phyloP scores from a whole-genome alignment of 1,140 invertebrate genomes.

The Epicauta chinensis region DNA sequence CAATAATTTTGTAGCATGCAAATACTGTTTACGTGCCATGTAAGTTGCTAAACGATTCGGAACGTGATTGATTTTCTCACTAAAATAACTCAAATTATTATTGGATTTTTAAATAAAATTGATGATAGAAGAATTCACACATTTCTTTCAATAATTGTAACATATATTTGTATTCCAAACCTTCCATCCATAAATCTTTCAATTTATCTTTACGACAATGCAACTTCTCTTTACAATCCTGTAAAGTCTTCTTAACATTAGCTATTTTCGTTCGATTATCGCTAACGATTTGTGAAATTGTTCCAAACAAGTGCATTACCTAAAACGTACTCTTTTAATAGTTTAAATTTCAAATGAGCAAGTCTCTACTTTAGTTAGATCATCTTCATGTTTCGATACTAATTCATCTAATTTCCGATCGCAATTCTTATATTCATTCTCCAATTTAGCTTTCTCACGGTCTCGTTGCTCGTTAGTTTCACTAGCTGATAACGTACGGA shows the following conservation, averaged over 20 bases:
- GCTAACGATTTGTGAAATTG: slow-evolving; percentile 69
- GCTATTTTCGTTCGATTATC: slow-evolving; percentile 75
- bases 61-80: slow-evolving; percentile 72
- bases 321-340: slow-evolving; percentile 36
- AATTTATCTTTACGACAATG: slow-evolving; percentile 90
- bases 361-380: slow-evolving; percentile 70
- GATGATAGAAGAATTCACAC: too few relatives aligned
- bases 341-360: slow-evolving; percentile 11
- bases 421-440: slow-evolving; percentile 88
- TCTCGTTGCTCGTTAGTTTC: slow-evolving; percentile 93
- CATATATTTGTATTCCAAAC: slow-evolving; percentile 87
- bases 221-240: slow-evolving; percentile 83
- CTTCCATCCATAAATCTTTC: slow-evolving; percentile 86
- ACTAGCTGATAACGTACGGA: slow-evolving; percentile 83
- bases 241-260: slow-evolving; percentile 81
- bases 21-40: slow-evolving; percentile 70
- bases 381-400: slow-evolving; percentile 80
- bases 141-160: slow-evolving; percentile 83
- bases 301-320: slow-evolving; percentile 63
- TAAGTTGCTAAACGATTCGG: slow-evolving; percentile 66
- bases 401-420: slow-evolving; percentile 83
- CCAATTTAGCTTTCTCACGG: slow-evolving; percentile 86
- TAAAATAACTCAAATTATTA: slow-evolving; percentile 40
- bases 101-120: too few relatives aligned
- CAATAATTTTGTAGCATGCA: slow-evolving; percentile 78